Percentiles rank a stretch among this genome's conserved stretches.
phyloP scores from a whole-genome alignment of 2,888 invertebrate species.

The Euspilapteryx auroguttella region DNA sequence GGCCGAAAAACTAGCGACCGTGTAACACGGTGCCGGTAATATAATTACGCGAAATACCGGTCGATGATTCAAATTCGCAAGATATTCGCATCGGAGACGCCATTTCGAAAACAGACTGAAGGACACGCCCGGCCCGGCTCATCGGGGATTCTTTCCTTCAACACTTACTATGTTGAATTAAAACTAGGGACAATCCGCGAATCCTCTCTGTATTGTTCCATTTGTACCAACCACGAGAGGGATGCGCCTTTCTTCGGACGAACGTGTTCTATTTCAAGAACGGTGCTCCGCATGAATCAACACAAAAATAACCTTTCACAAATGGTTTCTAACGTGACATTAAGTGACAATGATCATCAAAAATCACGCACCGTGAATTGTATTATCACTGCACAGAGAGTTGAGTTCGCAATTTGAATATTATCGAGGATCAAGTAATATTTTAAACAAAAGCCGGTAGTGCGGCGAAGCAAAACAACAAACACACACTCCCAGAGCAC shows the following conservation, averaged over 20 bases:
- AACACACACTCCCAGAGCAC: constrained; percentile 35
- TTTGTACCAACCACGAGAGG: too few species aligned
- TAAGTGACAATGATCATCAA: constrained; percentile 32
- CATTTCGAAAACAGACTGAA: constrained; percentile 37
- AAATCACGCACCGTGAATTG: constrained; percentile 52
- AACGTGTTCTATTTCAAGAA: constrained; percentile 53
- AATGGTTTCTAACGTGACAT: constrained; percentile 36
- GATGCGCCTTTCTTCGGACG: constrained; percentile 47
- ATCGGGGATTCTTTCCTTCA: too few species aligned
- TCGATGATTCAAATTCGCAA: constrained; percentile 40
- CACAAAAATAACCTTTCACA: constrained; percentile 60
- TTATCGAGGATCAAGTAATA: too few species aligned
- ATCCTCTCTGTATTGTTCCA: too few species aligned
- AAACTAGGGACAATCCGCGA: too few species aligned
- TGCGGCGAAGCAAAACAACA: constrained; percentile 21
- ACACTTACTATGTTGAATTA: too few species aligned
- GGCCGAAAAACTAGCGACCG: too few species aligned
- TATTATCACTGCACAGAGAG: constrained; percentile 46
- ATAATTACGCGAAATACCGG: too few species aligned
- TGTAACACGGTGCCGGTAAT: too few species aligned
- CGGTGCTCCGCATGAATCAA: constrained; percentile 57
- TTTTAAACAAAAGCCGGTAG: constrained; percentile 47
- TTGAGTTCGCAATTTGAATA: too few species aligned
- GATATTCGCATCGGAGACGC: constrained; percentile 32
- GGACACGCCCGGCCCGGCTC: constrained; percentile 38